Evolutionary conservation across 1,140 invertebrate genomes (phyloP), one percentile per base, ranked within the genome.

Genomic region (Polyergus mexicanus): DNA sequence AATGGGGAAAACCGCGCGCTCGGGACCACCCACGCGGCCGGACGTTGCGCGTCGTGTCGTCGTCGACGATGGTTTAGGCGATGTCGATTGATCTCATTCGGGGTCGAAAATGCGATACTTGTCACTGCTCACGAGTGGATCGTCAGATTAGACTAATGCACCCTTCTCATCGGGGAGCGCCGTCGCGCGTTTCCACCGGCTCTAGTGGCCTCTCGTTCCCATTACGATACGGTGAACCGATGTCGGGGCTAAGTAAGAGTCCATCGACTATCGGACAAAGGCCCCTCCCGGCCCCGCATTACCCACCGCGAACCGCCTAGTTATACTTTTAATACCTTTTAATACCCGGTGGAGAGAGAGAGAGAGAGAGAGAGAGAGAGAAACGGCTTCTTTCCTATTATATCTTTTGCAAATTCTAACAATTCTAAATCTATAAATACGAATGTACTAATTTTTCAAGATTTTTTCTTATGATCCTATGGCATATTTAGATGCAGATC

Each of bases 41-140:
- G 92, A 91, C 90, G 92, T 92, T 90, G 91, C 92, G 92, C 91
- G 92, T 94, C 92, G 47, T 2, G 2, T 51, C 16, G 47, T 51
- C 16, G 47, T 19, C 16, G 16, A 51, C 16, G 44, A 47, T 51
- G 47, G 32, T 56, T 80, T 62, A 62, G 65, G 77, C 13, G 90
- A 90, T 90, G 92, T 90, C 88, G 90, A 92, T 91, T 92, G 92
- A 91, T 90, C 91, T 90, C 88, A 85, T 91, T 51, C 47, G 84
- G 93, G 92, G 92, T n/a, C 92, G 93, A 92, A 93, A 19, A 51
- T 89, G 91, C 91, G 93, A 94, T 94, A 94, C 91, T 91, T 87
- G 90, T 93, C 86, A 88, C 89, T 91, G 88, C 89, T 86, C 69
- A 90, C 71, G 74, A 89, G 47, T 51, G 90, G 76, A 86, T 90